A percentile compares a stretch with the other conserved stretches of the same genome.
These are phyloP conservation scores for Saturnia pavonia DNA, from an alignment of 2,888 invertebrate genomes.

Conservation along the genomic window DNA sequence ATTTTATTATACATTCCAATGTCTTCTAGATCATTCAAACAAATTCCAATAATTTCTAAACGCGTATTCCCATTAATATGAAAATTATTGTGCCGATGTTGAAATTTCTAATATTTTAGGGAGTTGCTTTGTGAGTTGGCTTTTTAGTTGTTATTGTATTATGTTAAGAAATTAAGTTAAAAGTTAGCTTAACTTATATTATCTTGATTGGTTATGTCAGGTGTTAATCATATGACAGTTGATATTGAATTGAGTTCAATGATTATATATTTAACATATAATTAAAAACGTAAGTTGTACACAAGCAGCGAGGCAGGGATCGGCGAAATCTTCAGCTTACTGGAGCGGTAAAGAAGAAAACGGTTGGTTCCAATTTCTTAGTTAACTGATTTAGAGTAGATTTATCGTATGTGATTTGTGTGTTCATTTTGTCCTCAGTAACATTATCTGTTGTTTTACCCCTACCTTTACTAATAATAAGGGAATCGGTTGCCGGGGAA, in stretches of 20 bases:
- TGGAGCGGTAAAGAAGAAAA: constrained; percentile 79
- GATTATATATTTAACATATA: background rate
- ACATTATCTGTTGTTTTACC: constrained; percentile 51
- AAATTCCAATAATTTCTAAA: no score
- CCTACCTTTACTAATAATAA: constrained; percentile 16
- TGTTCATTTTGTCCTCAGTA: constrained; percentile 58
- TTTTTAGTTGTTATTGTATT: no score
- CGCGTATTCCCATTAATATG: background rate
- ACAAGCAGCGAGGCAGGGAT: constrained; percentile 80
- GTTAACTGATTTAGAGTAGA: constrained; percentile 30
- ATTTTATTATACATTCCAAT: no score
- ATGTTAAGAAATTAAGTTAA: background rate
- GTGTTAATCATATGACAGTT: background rate
- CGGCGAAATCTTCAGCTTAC: constrained; percentile 70
- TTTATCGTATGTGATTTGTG: constrained; percentile 67
- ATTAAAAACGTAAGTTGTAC: constrained; percentile 64
- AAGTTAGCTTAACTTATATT: background rate
- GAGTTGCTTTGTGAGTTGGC: no score
- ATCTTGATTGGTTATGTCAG: background rate
- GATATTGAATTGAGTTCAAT: background rate
- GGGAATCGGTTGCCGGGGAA: background rate
- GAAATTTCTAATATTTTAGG: background rate
- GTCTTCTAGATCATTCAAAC: no score
- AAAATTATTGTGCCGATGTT: background rate
- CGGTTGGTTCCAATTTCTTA: constrained; percentile 63